Conservation (phyloP, 2,888 invertebrate genomes). For the Tipula vernalis region DNA sequence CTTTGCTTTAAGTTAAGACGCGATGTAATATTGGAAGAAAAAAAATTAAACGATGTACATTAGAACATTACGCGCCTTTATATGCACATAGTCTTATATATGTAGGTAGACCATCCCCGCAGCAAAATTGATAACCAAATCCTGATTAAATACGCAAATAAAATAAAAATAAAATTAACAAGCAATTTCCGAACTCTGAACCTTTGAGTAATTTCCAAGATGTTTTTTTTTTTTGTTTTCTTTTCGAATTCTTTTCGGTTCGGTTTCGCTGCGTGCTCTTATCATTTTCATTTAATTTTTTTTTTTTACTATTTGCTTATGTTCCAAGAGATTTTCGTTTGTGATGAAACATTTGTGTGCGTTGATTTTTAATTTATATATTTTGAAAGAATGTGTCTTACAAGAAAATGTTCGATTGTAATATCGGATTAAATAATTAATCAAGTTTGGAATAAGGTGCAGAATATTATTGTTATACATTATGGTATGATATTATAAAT, state of each 20-base stretch:
- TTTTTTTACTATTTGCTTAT: not conserved
- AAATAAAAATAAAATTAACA: not conserved
- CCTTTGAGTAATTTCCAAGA: not conserved
- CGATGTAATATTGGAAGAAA: not conserved
- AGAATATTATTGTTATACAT: not conserved
- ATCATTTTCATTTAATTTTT: not conserved
- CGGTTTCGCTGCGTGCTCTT: not conserved
- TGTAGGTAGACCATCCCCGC: not conserved
- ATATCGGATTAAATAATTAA: not conserved
- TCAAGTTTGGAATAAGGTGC: not conserved
- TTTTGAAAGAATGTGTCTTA: not conserved
- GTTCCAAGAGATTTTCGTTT: not conserved
- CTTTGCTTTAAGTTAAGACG: not conserved
- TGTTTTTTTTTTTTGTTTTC: not conserved
- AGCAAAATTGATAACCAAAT: not conserved
- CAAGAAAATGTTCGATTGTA: not conserved
- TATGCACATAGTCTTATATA: not conserved
- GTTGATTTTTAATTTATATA: not conserved
- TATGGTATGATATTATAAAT: not conserved
- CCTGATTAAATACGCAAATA: not conserved
- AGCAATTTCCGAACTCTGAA: not conserved
- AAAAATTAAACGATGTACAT: not conserved
- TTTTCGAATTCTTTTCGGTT: not conserved
- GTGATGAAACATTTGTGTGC: not conserved
- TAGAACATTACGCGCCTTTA: not conserved